phyloP scores from a whole-genome alignment of 2,797 vertebrate genomes.

The Helostoma temminkii region DNA sequence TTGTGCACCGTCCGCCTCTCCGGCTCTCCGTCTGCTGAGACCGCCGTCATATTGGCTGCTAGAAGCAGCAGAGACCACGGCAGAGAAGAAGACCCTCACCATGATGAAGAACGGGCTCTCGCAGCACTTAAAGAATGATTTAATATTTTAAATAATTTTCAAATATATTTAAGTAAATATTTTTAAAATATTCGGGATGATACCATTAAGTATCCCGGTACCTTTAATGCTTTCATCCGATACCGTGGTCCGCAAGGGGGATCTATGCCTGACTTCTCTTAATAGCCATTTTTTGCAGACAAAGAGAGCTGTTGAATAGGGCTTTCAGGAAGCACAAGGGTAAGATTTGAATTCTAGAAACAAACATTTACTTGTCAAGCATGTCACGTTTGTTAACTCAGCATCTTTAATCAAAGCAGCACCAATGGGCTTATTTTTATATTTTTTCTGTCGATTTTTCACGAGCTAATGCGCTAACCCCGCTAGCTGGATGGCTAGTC shows the following conservation, averaged over 20 bases:
- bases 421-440: conserved; percentile 17
- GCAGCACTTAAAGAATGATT: conserved; percentile 43
- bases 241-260: conserved; percentile 77
- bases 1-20: conserved; percentile 65
- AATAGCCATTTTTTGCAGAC: conserved; percentile 88
- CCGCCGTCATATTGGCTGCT: conserved; percentile 84
- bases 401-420: neutral
- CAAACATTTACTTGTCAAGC: neutral
- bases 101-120: conserved; percentile 61
- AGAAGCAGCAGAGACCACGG: conserved; percentile 76
- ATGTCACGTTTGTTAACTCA: neutral
- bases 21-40: conserved; percentile 69
- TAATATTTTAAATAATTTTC: conserved; percentile 42
- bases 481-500: conserved; percentile 57
- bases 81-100: conserved; percentile 68
- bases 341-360: conserved; percentile 65
- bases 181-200: conserved; percentile 75
- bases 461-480: conserved; percentile 69
- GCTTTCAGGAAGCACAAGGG: conserved; percentile 74
- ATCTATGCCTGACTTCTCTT: conserved; percentile 82
- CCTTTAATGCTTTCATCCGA: conserved; percentile 68
- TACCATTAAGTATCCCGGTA: conserved; percentile 56
- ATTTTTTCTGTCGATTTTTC: conserved; percentile 50
- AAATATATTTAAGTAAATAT: conserved; percentile 27
- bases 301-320: conserved; percentile 85